Evolutionary conservation across 2,113 vertebrate species (phyloP).

Genomic region (Cheilinus undulatus): DNA sequence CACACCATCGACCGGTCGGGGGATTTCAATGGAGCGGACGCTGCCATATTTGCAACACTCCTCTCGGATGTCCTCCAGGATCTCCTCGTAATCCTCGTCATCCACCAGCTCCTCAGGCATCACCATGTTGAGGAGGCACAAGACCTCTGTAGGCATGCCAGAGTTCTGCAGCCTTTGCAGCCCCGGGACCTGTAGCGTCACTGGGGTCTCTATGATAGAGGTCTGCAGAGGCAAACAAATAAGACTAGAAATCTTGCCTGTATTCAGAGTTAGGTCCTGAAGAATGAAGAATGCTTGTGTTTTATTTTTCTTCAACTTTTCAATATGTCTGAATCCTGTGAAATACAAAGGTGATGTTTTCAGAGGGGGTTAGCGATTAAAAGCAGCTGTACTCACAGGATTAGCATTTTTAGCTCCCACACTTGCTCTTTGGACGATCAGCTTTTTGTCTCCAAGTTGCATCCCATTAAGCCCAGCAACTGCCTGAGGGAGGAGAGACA

Average conservation of each 20-base stretch:
- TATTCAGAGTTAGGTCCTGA: too few species aligned
- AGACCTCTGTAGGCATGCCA: conserved; percentile 79
- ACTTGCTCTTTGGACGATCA: conserved; percentile 85
- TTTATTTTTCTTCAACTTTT: too few species aligned
- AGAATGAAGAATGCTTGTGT: too few species aligned
- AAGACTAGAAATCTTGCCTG: too few species aligned
- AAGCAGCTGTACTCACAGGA: conserved; percentile 68
- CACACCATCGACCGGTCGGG: conserved; percentile 80
- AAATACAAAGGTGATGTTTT: too few species aligned
- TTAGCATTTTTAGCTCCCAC: conserved; percentile 84
- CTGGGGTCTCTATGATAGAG: conserved; percentile 77
- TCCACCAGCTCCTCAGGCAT: conserved; percentile 85
- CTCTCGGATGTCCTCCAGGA: conserved; percentile 84
- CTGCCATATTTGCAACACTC: conserved; percentile 86
- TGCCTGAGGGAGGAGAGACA: conserved; percentile 69
- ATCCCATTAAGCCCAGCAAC: conserved; percentile 85
- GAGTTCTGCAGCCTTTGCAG: conserved; percentile 81
- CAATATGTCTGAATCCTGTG: too few species aligned
- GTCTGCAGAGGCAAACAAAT: conserved; percentile 53
- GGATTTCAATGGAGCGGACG: conserved; percentile 85
- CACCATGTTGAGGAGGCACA: conserved; percentile 86
- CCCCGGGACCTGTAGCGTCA: conserved; percentile 83
- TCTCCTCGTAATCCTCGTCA: conserved; percentile 86
- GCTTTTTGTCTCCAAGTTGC: conserved; percentile 87
- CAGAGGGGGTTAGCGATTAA: too few species aligned